Percentiles rank a stretch among this genome's conserved stretches.
Conservation (phyloP, 1,140 invertebrate genomes). For the Littorina saxatilis region DNA sequence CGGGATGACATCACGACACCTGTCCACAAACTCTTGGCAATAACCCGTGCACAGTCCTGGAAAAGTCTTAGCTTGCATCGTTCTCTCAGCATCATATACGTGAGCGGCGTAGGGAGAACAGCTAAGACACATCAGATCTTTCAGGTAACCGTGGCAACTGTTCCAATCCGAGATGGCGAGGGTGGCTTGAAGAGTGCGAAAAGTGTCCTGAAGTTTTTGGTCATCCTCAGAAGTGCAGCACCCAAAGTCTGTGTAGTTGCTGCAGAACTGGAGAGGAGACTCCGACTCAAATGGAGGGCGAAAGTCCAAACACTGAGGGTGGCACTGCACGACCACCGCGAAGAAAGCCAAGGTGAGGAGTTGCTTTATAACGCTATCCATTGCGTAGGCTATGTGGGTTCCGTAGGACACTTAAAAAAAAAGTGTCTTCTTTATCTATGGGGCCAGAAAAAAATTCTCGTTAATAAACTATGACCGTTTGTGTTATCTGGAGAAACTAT, state of each 20-base stretch:
- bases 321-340: constrained; percentile 11
- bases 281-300: constrained; percentile 64
- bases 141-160: constrained; percentile 54
- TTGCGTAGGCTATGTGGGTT: not conserved
- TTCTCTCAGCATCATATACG: constrained; percentile 64
- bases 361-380: not conserved
- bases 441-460: not conserved
- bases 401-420: not conserved
- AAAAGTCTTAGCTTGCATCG: constrained; percentile 48
- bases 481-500: too few species aligned
- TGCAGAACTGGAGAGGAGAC: constrained; percentile 59
- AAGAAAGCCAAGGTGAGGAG: not conserved
- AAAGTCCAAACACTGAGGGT: constrained; percentile 73
- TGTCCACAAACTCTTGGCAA: constrained; percentile 56
- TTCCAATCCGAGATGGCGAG: constrained; percentile 24
- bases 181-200: constrained; percentile 28
- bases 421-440: not conserved
- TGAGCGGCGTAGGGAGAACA: constrained; percentile 72
- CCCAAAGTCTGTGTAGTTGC: constrained; percentile 64
- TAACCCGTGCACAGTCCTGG: constrained; percentile 64
- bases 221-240: constrained; percentile 65
- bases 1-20: constrained; percentile 52
- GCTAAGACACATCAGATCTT: constrained; percentile 65
- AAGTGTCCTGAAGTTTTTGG: constrained; percentile 39
- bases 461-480: not conserved